Base-by-base conservation (phyloP, 2,888 invertebrate genomes). In the Thumatha senex region DNA sequence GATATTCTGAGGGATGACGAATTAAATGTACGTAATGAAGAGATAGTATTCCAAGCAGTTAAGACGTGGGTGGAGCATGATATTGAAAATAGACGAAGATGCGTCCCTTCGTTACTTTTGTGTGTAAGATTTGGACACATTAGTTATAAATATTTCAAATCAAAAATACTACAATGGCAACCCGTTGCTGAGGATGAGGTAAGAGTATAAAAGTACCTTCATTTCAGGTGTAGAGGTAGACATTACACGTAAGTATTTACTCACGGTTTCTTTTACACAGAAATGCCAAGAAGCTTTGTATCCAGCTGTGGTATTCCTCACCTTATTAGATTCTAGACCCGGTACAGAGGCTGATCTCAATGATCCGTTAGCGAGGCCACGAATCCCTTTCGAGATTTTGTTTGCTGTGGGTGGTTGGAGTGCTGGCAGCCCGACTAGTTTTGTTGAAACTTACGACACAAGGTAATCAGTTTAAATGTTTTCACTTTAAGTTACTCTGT, bases 391-490 rank as follows among this genome's bases (percentile, higher is more conserved):
- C 78, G 95, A 95, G 70, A 93, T 96, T 66, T 90, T 97, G 10
- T 97, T 97, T 78, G 96, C 96, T 11, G 94, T 97, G 13, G 97
- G 97, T 3, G 97, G 97, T 0, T 96, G 96, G 97, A 92, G 95
- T 76, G 93, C 95, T n/a, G 96, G 96, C n/a, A 95, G 95, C 59
- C 96, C 96, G 0, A 96, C 96, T 0, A 95, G 94, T 83, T 96
- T 95, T 69, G 93, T 95, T 24, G 95, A 95, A 81, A 96, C 95
- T 48, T 97, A 96, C 78, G 95, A 95, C 70, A 94, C 95, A 35
- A 94, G 96, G 86, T 95, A 90, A 8, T 5, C 3, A 31, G 1
- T 11, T 31, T 3, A 8, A 31, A 10, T 31, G 31, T 10, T 31
- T 31, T 30, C 30, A 30, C 30, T 30, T n/a, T n/a, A n/a, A n/a